Base-by-base conservation (phyloP, 2,113 vertebrate species). In the Natator depressus region DNA sequence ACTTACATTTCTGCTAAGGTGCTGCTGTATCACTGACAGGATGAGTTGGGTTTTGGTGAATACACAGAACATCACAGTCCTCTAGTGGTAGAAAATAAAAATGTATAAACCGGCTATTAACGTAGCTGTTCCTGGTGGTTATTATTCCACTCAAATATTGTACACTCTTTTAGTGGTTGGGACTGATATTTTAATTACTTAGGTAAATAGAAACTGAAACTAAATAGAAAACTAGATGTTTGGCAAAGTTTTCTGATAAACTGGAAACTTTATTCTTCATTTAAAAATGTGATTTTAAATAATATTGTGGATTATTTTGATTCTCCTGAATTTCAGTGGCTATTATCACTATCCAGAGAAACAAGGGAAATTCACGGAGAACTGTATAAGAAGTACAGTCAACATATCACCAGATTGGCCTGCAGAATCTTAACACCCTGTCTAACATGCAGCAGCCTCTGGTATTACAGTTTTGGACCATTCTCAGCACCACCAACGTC, bases 51-150 rank as follows among this genome's bases (percentile, higher is more conserved):
- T 20, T 90, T 94, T 89, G 59, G 38, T 7, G 91, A 91, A 85
- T 92, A 12, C 22, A 1, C n/a, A 53, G 93, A 59, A 53, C 46
- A 2, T 88, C 49, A n/a, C 96, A 91, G 97, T 75, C 98, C 97
- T 96, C 98, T 98, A 94, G 97, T 97, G 98, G 97, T 87, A 5
- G 69, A 50, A 97, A 35, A 4, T 17, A n/a, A 84, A 93, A 93
- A 83, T 31, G 27, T 14, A 69, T 4, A 5, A 8, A 12, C 22
- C 22, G n/a, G 25, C 51, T 69, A 12, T 1, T 1, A 6, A 3
- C 79, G 17, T 80, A 82, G 55, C 69, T 85, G 14, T 8, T 93
- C 42, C 46, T 79, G 42, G 27, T 51, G 29, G 4, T 35, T 25
- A 31, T 85, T 62, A 85, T 17, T 75, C 6, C n/a, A 85, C 20